These are phyloP conservation scores for Cyphomyrus discorhynchus DNA, from an alignment of 2,113 vertebrate genomes.

Conservation along the genomic window DNA sequence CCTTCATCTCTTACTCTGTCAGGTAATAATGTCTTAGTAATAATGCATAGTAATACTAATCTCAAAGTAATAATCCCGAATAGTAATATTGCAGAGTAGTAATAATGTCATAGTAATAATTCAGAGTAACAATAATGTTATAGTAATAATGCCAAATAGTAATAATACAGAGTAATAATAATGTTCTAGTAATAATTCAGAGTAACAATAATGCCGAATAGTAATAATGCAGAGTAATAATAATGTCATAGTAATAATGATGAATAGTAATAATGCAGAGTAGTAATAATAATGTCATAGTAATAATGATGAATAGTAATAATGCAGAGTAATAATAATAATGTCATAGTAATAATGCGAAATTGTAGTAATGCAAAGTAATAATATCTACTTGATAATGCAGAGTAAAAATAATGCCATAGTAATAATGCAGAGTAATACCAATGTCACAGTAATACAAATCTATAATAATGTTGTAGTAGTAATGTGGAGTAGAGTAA, in stretches of 20 bases:
- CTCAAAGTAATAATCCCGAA: not conserved
- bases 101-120: not conserved
- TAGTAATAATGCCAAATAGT: not conserved
- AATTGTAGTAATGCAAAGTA: not conserved
- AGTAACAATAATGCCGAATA: not conserved
- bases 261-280: not conserved
- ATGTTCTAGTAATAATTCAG: not conserved
- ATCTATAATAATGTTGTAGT: not conserved
- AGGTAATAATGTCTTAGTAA: not conserved
- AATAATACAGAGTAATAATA: not conserved
- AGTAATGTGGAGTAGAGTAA: not conserved
- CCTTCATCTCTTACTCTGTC: not conserved
- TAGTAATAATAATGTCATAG: not conserved
- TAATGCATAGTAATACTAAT: not conserved
- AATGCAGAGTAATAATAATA: not conserved
- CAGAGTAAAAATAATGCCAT: not conserved
- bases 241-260: too few relatives aligned
- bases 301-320: not conserved
- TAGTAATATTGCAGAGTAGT: not conserved
- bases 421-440: not conserved
- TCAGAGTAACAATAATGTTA: not conserved
- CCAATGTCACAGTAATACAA: not conserved
- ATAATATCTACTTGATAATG: not conserved
- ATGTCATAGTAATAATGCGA: not conserved
- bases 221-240: too few relatives aligned